These are phyloP conservation scores for Plusia festucae DNA, from an alignment of 2,888 invertebrate genomes.

Conservation along the genomic window DNA sequence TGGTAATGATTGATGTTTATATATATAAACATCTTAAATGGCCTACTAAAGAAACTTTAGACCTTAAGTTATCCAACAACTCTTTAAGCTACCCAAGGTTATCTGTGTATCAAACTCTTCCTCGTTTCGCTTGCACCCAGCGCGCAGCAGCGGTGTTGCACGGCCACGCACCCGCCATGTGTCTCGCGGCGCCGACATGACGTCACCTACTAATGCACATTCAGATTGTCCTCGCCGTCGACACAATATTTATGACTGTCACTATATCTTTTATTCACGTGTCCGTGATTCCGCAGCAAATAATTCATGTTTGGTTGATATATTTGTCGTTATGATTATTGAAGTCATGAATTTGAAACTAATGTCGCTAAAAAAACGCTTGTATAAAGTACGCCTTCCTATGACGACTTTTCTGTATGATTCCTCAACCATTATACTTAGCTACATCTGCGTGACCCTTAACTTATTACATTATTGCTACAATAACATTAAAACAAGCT, in stretches of 20 bases:
- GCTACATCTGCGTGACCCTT: not conserved
- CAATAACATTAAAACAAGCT: slow-evolving; percentile 12
- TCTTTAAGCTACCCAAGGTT: no score
- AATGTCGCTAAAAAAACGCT: not conserved
- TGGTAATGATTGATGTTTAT: no score
- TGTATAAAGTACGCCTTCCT: no score
- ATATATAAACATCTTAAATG: no score
- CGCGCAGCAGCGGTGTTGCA: not conserved
- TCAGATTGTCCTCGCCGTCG: slow-evolving; percentile 43
- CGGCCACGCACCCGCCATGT: slow-evolving; percentile 40
- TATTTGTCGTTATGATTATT: slow-evolving; percentile 5
- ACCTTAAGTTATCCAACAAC: no score
- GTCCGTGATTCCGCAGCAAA: slow-evolving; percentile 12
- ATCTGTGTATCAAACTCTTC: no score
- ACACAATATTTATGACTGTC: slow-evolving; percentile 43
- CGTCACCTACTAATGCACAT: slow-evolving; percentile 49
- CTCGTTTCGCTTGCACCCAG: not conserved
- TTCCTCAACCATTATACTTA: not conserved
- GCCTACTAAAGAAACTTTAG: no score
- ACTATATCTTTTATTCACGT: slow-evolving; percentile 42
- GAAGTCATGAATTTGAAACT: not conserved
- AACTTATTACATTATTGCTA: slow-evolving; percentile 14
- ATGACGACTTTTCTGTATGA: no score
- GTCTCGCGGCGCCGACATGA: slow-evolving; percentile 38
- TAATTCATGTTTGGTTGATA: slow-evolving; percentile 19